Base-by-base conservation (phyloP, 1,140 invertebrate species). In the Zaprionus africanus region DNA sequence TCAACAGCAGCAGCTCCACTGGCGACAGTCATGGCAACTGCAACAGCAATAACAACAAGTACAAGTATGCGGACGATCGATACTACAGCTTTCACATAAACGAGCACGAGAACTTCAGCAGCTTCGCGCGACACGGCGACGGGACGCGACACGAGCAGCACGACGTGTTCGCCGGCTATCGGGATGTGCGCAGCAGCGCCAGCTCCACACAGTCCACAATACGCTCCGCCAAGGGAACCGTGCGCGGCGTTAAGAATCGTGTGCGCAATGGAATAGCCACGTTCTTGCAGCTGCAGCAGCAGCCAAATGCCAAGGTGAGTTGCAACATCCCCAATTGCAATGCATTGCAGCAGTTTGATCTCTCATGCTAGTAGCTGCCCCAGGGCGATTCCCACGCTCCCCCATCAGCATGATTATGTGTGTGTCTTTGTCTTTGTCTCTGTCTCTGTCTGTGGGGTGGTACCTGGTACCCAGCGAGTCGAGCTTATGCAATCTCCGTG, bases 261-360 rank as follows among this genome's bases (percentile, higher is more conserved):
- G 98, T 99, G 26, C 94, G 97, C 80, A 97, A 98, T 64, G 98
- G 98, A 74, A 99, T 99, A 83, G 97, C 97, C 17, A 99, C 98
- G n/a, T 99, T 99, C 93, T 94, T 98, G n/a, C 96, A 97, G 88
- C 96, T 97, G 80, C 96, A 96, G 72, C 84, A 88, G 75, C 94
- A 94, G 78, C 94, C 95, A 56, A 95, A 95, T 61, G 95, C 94
- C 60, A 96, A 96, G 95, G 96, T 97, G 84, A 93, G 93, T 59
- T 13, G 53, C 54, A 15, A n/a, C 38, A n/a, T n/a, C 38, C 38
- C 38, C 38, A 41, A 41, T 34, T 34, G 31, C 38, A 15, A n/a
- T 41, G 38, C 38, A 5, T 41, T 41, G 15, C 38, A 41, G 38
- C 38, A 41, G 15, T 7, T n/a, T 15, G 2, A 41, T 41, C 5